phyloP scores from a whole-genome alignment of 53 echinoderm and acorn worm species.

The Henricia sp. region DNA sequence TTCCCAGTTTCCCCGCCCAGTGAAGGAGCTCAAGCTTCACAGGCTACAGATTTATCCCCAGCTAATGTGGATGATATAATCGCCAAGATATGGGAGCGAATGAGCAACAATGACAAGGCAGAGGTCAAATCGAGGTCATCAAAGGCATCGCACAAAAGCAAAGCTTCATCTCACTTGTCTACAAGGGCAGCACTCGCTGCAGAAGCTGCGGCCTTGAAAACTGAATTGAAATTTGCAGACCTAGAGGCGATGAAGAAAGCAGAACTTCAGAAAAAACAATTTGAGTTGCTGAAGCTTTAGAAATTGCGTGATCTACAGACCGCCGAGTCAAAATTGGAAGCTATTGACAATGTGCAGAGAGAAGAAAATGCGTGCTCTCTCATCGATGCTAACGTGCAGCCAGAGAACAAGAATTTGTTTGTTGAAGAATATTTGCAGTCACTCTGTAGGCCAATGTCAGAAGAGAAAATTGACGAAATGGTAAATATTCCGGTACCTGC shows the following conservation, averaged over 20 bases:
- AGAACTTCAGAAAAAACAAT: not conserved
- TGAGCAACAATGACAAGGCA: not conserved
- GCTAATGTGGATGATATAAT: constrained; percentile 3
- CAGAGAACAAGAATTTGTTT: not conserved
- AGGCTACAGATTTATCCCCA: constrained; percentile 26
- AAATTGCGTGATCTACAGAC: not conserved
- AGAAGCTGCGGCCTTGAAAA: constrained; percentile 26
- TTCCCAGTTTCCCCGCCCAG: constrained; percentile 13
- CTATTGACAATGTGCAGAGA: not conserved
- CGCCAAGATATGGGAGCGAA: not conserved
- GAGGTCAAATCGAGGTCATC: no score
- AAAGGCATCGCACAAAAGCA: no score
- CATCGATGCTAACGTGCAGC: not conserved
- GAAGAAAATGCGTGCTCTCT: not conserved
- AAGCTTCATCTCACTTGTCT: no score
- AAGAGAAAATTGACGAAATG: no score
- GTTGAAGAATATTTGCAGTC: not conserved
- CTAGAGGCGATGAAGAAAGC: constrained; percentile 4
- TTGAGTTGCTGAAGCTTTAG: constrained; percentile 20
- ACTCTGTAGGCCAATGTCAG: not conserved
- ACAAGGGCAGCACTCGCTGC: constrained; percentile 4
- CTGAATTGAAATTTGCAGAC: not conserved
- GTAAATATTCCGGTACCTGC: no score
- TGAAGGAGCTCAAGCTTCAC: not conserved
- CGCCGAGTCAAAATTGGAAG: not conserved